These are phyloP conservation scores for Mustela nigripes DNA, from an alignment of 2,113 vertebrate species.

Conservation along the genomic window DNA sequence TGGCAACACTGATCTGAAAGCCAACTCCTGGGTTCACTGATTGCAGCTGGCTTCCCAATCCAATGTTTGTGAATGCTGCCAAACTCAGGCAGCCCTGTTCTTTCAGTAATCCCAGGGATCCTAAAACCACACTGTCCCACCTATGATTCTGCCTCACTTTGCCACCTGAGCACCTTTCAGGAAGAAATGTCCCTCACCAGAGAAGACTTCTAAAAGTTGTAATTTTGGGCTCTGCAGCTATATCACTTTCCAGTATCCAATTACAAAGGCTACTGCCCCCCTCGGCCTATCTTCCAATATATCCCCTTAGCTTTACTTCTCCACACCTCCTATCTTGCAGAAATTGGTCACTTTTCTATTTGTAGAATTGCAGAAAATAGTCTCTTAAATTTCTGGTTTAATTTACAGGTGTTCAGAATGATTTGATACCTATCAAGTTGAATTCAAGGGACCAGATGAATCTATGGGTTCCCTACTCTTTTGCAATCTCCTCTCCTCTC, in stretches of 20 bases:
- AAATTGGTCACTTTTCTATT: not conserved
- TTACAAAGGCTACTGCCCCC: not conserved
- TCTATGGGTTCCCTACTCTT: not conserved
- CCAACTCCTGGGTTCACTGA: not conserved
- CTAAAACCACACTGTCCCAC: not conserved
- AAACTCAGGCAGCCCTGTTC: not conserved
- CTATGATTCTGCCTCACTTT: not conserved
- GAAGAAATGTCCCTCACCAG: not conserved
- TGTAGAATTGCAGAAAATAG: not conserved
- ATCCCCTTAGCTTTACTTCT: not conserved
- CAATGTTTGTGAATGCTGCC: not conserved
- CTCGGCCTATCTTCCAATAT: not conserved
- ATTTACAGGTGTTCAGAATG: not conserved
- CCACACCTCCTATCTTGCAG: not conserved
- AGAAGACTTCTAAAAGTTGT: not conserved
- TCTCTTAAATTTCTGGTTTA: not conserved
- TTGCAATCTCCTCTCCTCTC: not conserved
- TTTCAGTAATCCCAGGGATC: not conserved
- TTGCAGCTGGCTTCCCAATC: not conserved
- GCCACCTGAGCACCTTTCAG: not conserved
- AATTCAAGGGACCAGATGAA: not conserved
- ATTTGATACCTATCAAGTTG: not conserved
- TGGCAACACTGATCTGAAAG: not conserved
- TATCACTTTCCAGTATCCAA: not conserved
- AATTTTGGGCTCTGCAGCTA: not conserved